These are phyloP conservation scores for Rhagonycha lutea DNA, from an alignment of 2,888 invertebrate species.

Conservation along the genomic window DNA sequence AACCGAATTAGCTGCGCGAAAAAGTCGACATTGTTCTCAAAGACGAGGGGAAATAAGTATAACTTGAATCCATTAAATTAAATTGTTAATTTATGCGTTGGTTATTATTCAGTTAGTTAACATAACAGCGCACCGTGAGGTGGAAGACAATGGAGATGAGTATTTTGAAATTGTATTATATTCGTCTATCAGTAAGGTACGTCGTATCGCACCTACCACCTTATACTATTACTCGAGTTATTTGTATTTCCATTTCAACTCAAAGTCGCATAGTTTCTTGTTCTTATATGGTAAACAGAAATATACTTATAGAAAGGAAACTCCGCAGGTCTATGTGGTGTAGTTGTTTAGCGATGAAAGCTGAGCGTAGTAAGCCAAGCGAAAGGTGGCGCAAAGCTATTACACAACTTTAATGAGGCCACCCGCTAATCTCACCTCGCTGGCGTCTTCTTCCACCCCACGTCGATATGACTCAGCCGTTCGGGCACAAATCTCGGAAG, in stretches of 20 bases:
- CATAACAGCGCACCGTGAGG: conserved; percentile 33
- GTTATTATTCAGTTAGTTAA: conserved; percentile 40
- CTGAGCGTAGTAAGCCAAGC: conserved; percentile 45
- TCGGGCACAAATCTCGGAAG: conserved; percentile 49
- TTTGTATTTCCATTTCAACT: not conserved
- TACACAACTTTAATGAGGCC: conserved; percentile 55
- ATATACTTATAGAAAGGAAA: conserved; percentile 29
- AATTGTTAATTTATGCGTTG: conserved; percentile 40
- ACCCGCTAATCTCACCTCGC: conserved; percentile 50
- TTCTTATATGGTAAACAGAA: conserved; percentile 5
- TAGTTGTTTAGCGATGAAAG: conserved; percentile 44
- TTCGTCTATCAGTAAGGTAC: not conserved
- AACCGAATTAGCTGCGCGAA: conserved; percentile 40
- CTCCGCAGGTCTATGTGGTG: conserved; percentile 38
- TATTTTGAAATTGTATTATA: conserved; percentile 15
- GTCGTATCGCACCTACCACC: not conserved
- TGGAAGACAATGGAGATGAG: conserved; percentile 29
- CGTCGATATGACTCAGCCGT: conserved; percentile 33
- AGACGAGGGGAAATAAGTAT: conserved; percentile 31
- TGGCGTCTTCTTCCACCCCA: conserved; percentile 35
- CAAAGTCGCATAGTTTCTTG: conserved; percentile 20
- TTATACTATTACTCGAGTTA: not conserved
- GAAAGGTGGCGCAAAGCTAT: conserved; percentile 53
- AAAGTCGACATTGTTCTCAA: conserved; percentile 33
- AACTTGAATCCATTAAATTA: conserved; percentile 37